phyloP scores from a whole-genome alignment of 2,888 invertebrate species.

The Acleris sparsana region DNA sequence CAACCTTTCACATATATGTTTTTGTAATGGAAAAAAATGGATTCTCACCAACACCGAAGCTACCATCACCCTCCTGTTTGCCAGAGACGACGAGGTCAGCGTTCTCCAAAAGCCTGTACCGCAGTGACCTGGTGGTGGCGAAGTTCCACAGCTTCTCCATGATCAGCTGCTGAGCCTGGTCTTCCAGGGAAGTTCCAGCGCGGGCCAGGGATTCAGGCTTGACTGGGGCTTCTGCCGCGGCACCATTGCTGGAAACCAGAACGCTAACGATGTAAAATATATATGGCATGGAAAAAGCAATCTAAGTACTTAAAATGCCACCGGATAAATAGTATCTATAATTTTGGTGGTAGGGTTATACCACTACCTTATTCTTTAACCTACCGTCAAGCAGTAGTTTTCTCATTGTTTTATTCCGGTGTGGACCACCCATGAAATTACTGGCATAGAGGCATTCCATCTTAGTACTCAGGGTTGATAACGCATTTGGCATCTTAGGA shows the following conservation, averaged over 20 bases:
- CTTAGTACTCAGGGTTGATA: too few relatives aligned
- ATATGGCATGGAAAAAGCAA: not conserved
- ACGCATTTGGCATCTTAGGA: too few relatives aligned
- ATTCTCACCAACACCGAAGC: constrained; percentile 84
- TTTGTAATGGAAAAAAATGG: too few relatives aligned
- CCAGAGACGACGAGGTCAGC: constrained; percentile 91
- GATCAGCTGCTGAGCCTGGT: constrained; percentile 85
- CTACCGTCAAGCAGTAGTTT: too few relatives aligned
- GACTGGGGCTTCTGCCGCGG: constrained; percentile 72
- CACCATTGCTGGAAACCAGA: constrained; percentile 66
- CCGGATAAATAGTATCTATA: too few relatives aligned
- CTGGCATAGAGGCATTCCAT: too few relatives aligned
- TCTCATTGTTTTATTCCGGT: too few relatives aligned
- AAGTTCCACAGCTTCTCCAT: constrained; percentile 90
- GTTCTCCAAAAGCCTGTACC: constrained; percentile 90
- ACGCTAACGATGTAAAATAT: not conserved
- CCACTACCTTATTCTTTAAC: too few relatives aligned
- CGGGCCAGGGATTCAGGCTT: constrained; percentile 84
- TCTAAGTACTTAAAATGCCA: too few relatives aligned
- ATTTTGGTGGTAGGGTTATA: too few relatives aligned
- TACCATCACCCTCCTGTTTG: constrained; percentile 86
- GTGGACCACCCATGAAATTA: too few relatives aligned
- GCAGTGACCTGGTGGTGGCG: constrained; percentile 88
- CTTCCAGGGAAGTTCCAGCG: constrained; percentile 84
- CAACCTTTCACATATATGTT: too few relatives aligned